Base-by-base conservation (phyloP, 2,888 invertebrate genomes). In the Sarcophaga variegata region DNA sequence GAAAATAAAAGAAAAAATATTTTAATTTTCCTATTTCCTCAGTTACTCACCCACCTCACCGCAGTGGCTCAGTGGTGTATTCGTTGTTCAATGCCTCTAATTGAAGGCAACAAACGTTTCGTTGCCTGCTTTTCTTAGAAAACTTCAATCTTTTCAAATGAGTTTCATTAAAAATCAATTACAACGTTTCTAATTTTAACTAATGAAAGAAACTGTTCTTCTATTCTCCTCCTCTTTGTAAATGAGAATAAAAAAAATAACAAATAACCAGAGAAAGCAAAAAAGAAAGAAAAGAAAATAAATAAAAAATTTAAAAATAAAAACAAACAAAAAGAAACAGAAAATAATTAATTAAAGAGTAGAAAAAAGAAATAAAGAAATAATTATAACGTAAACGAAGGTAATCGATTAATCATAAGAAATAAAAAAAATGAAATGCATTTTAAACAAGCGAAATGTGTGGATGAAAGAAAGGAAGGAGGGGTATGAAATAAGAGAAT, bases 111-210 rank as follows among this genome's bases (percentile, higher is more conserved):
- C 37, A 2, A 27, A 12, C 67, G 45, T 20, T 45, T 67, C 11
- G 45, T 10, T 25, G 5, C 63, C 22, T 27, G 37, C 37, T 37
- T 59, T 64, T 70, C 25, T 37, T 8, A 12, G 45, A 25, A 70
- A 70, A 22, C 22, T 37, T 76, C 27, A 66, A 37, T 6, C 49
- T 75, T 47, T 17, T 20, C 45, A 49, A 11, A n/a, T 54, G 27
- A 45, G 64, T 62, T 76, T 84, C 64, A 84, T 80, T 76, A 64
- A 71, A 84, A 84, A 71, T 84, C 84, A 66, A 75, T 84, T 84
- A 67, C 70, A 76, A 66, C 37, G 14, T 76, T 71, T 81, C 37
- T 62, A 81, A 85, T 77, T 66, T 76, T 27, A 66, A 81, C 66
- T 85, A 85, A 84, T 76, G 71, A 72, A 81, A 85, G 54, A 81